A percentile compares a stretch with the other conserved stretches of the same genome.
phyloP scores from a whole-genome alignment of 1,140 invertebrate species.

The Anastatus disparis region DNA sequence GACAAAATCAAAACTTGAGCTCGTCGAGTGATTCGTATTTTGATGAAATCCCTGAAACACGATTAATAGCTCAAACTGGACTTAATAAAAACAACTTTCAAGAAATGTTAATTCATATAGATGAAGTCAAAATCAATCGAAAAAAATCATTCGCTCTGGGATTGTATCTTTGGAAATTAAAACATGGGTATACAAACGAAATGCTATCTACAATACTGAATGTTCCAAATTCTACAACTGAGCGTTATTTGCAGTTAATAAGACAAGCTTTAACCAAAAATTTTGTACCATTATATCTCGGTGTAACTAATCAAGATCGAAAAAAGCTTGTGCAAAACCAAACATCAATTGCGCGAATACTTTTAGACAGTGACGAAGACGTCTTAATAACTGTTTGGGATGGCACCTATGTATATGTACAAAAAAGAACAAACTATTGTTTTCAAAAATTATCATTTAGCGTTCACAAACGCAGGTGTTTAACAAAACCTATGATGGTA shows the following conservation, averaged over 20 bases:
- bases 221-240: background rate
- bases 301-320: background rate
- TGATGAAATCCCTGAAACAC: background rate
- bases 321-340: too few species aligned
- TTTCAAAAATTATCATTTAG: background rate
- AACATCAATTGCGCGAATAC: background rate
- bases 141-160: background rate
- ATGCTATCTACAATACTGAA: background rate
- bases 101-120: background rate
- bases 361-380: background rate
- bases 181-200: background rate
- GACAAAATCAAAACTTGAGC: background rate
- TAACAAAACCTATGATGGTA: background rate
- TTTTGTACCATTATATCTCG: background rate
- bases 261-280: background rate
- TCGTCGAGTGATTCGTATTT: background rate
- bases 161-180: background rate
- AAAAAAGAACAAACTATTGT: background rate
- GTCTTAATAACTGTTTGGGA: background rate
- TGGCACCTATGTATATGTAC: background rate
- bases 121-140: background rate
- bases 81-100: background rate
- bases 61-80: background rate
- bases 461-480: background rate
- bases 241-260: background rate